Percentiles rank a stretch among this genome's conserved stretches.
Conservation (phyloP, 2,797 vertebrate genomes). For the Pseudochromis fuscus region DNA sequence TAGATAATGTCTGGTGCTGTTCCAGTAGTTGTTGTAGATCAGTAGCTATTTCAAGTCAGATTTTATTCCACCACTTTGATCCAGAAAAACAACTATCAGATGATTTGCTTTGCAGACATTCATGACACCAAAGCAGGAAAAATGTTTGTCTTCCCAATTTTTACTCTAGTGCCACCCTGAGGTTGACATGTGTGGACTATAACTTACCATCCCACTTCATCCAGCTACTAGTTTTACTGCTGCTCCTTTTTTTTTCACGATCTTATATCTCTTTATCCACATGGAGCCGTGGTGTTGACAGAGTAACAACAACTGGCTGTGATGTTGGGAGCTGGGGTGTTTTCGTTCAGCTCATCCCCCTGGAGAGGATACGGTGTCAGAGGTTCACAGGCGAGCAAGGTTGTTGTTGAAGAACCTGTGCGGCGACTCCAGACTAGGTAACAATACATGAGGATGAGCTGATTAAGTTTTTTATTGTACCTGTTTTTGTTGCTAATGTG, state of each 20-base stretch:
- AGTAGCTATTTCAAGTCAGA: no score
- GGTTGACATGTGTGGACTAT: neutral
- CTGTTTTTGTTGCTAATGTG: no score
- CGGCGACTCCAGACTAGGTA: constrained; percentile 25
- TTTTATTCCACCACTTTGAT: no score
- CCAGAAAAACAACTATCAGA: no score
- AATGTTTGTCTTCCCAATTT: no score
- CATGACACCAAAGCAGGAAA: no score
- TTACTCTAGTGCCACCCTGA: no score
- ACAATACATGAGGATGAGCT: constrained; percentile 1
- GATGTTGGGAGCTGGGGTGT: constrained; percentile 44
- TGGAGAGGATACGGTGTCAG: constrained; percentile 54
- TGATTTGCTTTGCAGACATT: no score
- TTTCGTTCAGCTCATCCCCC: constrained; percentile 58
- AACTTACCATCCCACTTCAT: neutral
- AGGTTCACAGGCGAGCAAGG: constrained; percentile 23
- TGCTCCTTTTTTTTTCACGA: constrained; percentile 4
- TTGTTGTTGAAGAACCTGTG: constrained; percentile 58
- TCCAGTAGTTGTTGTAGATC: no score
- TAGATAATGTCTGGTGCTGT: neutral
- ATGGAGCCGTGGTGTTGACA: constrained; percentile 4
- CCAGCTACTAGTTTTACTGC: neutral
- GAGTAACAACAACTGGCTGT: constrained; percentile 42
- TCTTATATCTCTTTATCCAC: constrained; percentile 10
- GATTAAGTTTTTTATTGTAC: neutral